phyloP scores from a whole-genome alignment of 2,113 vertebrate genomes.

The Tor tambroides region DNA sequence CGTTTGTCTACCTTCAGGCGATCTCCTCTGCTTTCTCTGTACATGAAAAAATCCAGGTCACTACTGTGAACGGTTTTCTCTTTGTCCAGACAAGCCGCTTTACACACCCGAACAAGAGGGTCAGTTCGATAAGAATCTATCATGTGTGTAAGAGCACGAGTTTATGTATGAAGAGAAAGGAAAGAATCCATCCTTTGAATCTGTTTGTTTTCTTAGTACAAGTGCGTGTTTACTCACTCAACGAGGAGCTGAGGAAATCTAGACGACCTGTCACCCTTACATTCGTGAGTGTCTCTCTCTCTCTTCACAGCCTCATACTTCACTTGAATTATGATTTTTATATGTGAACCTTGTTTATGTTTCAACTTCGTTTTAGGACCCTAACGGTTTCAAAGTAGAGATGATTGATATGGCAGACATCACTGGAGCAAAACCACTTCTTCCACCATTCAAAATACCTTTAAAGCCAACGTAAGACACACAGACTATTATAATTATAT shows the following conservation, averaged over 20 bases:
- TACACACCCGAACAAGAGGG: slow-evolving; percentile 90
- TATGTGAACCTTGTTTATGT: not conserved
- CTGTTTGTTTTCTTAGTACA: slow-evolving; percentile 74
- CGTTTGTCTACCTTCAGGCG: slow-evolving; percentile 81
- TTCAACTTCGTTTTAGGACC: slow-evolving; percentile 79
- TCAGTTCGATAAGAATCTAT: slow-evolving; percentile 57
- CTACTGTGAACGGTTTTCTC: slow-evolving; percentile 85
- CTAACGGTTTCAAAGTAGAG: slow-evolving; percentile 81
- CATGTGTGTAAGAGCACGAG: not conserved
- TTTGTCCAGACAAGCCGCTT: slow-evolving; percentile 93
- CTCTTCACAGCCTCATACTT: not conserved
- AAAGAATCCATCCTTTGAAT: not conserved
- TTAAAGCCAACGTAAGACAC: slow-evolving; percentile 85
- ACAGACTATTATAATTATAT: not conserved
- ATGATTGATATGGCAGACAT: slow-evolving; percentile 81
- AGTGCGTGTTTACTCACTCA: slow-evolving; percentile 87
- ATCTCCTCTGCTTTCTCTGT: slow-evolving; percentile 77
- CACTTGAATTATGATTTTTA: not conserved
- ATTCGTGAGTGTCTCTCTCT: slow-evolving; percentile 73
- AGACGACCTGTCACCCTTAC: slow-evolving; percentile 80
- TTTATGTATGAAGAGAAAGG: not conserved
- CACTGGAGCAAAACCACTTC: slow-evolving; percentile 87
- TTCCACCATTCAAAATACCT: slow-evolving; percentile 91
- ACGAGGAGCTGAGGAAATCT: slow-evolving; percentile 86
- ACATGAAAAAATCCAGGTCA: slow-evolving; percentile 76